phyloP scores from a whole-genome alignment of 2,888 invertebrate species.

The Lasioglossum figueresi region DNA sequence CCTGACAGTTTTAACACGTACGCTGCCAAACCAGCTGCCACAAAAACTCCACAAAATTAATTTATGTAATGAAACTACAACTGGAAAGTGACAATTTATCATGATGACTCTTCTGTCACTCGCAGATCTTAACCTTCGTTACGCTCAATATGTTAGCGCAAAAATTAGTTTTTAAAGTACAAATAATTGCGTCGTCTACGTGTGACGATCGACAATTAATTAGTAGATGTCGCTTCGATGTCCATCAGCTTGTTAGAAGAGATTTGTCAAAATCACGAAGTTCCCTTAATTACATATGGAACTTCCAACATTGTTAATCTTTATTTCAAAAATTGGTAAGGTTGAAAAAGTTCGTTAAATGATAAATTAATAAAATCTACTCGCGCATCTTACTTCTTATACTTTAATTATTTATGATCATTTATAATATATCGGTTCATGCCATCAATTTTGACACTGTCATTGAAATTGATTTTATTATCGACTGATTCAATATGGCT shows the following conservation, averaged over 20 bases:
- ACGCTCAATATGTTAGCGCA: not conserved
- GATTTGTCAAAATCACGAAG: not conserved
- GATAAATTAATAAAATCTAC: not conserved
- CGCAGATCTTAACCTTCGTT: not conserved
- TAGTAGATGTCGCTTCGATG: not conserved
- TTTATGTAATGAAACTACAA: conserved; percentile 2
- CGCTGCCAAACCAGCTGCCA: not conserved
- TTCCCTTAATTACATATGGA: not conserved
- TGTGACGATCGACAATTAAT: not conserved
- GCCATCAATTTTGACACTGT: not conserved
- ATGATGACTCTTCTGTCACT: not conserved
- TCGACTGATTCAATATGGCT: not conserved
- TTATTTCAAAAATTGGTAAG: not conserved
- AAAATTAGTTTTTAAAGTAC: not conserved
- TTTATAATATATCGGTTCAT: not conserved
- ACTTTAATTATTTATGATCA: not conserved
- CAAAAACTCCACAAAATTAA: conserved; percentile 2
- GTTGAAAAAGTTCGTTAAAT: not conserved
- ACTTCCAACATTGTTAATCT: not conserved
- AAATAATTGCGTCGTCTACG: not conserved
- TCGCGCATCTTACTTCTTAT: too few relatives aligned
- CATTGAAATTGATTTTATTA: not conserved
- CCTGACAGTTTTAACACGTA: not conserved
- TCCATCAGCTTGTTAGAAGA: not conserved
- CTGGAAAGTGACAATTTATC: not conserved